Conservation (phyloP, 2,888 invertebrate species). For the Heliconius charithonia region DNA sequence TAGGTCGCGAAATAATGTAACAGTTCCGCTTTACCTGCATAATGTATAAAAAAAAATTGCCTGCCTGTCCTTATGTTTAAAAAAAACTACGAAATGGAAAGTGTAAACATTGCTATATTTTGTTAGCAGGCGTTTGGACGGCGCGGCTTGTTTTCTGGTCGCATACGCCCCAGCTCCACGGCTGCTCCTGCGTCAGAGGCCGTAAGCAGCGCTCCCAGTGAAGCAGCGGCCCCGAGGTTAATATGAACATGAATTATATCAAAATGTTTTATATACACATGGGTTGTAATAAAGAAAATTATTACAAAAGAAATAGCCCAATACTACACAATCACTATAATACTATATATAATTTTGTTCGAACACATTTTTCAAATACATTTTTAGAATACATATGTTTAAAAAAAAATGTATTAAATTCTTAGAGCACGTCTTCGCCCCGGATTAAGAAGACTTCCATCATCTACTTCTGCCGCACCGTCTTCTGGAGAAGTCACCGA, state of each 20-base stretch:
- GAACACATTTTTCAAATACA: too few species aligned
- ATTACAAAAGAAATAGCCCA: too few species aligned
- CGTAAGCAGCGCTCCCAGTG: constrained; percentile 61
- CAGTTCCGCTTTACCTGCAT: too few species aligned
- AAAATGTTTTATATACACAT: background rate
- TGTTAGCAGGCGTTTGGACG: constrained; percentile 70
- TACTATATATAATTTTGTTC: too few species aligned
- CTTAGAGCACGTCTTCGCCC: constrained; percentile 79
- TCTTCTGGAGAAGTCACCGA: constrained; percentile 54
- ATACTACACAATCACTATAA: too few species aligned
- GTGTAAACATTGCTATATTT: constrained; percentile 26
- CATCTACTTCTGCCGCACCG: constrained; percentile 66
- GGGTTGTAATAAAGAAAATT: too few species aligned
- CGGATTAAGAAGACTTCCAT: constrained; percentile 59
- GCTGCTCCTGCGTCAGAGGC: constrained; percentile 64
- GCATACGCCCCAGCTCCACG: constrained; percentile 69
- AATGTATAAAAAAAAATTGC: too few species aligned
- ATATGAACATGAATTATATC: background rate
- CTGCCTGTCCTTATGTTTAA: too few species aligned
- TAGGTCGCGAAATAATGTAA: too few species aligned
- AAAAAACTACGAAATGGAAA: too few species aligned
- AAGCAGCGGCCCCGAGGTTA: constrained; percentile 68
- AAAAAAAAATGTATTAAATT: constrained; percentile 2
- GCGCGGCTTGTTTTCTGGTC: constrained; percentile 72
- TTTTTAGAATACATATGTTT: background rate